Evolutionary conservation across 2,113 vertebrate genomes (phyloP).

Genomic region (Aramus guarauna): DNA sequence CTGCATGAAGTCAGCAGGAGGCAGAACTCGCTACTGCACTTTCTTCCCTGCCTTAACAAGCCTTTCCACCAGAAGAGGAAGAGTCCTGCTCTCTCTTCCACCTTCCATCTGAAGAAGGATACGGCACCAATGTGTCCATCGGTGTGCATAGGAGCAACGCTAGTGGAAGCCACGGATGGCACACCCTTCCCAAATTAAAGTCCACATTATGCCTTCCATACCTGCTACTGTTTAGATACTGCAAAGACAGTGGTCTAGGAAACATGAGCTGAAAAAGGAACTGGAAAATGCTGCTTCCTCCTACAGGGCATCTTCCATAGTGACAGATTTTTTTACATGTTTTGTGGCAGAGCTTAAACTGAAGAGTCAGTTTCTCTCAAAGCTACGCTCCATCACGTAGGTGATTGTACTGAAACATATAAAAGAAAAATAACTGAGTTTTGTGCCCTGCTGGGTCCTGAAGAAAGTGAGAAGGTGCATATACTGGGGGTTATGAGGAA

Average conservation of each 20-base stretch:
- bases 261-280: background rate
- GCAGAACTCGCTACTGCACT: accelerated
- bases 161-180: background rate
- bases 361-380: background rate
- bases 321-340: background rate
- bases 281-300: background rate
- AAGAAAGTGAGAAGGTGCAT: background rate
- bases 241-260: background rate
- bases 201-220: background rate
- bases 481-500: background rate
- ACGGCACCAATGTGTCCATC: background rate
- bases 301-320: background rate
- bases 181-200: background rate
- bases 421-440: background rate
- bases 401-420: background rate
- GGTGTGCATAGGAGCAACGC: background rate
- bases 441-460: background rate
- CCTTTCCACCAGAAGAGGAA: background rate
- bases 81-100: background rate
- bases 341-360: background rate
- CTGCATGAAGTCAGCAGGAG: background rate
- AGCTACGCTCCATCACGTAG: background rate
- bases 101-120: background rate
- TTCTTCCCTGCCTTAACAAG: background rate
- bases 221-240: background rate